Evolutionary conservation across 2,888 invertebrate species (phyloP), one percentile per base, ranked within the genome.

Genomic region (Aspidiotus rigidus): DNA sequence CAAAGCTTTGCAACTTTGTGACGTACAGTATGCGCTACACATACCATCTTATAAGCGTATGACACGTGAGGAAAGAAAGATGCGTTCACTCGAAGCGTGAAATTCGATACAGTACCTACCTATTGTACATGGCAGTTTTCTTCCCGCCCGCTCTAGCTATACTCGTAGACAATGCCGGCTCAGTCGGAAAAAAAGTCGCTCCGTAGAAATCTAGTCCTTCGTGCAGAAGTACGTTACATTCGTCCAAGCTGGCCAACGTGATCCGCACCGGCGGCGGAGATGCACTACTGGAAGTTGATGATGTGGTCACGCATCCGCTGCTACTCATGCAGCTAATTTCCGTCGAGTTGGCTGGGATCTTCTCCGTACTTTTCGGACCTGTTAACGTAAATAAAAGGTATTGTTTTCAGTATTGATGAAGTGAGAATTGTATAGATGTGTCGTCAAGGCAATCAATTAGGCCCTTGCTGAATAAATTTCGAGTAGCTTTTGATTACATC

Each of bases 151-250:
- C 62, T n/a, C 69, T 54, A 11, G 63, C 62, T 10, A 69, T 63
- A 17, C 55, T 41, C 7, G 69, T 66, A 7, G 72, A 59, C 53
- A 72, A 57, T n/a, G 74, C 74, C 13, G 74, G 83, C 77, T 90
- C 90, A 6, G 90, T 89, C 62, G 90, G 90, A 79, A 91, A 91
- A 81, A 87, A 90, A 39, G 91, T 91, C 59, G 91, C 90, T 17
- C 90, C 90, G 77, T 90, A 91, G 80, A 91, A 91, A 79, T 91
- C 90, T 71, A 91, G 81, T 0, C 91, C 91, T 75, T 89, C 89
- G 78, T 90, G 90, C 70, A 91, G 81, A 69, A 91, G 80, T 75
- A 85, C 85, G 78, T 88, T 88, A 74, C 85, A 87, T 76, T 89
- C 89, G 74, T 89, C 88, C 72, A 88, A 81, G 70, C 84, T 87